These are phyloP conservation scores for Oligia fasciuncula DNA, from an alignment of 2,888 invertebrate genomes.

Conservation along the genomic window DNA sequence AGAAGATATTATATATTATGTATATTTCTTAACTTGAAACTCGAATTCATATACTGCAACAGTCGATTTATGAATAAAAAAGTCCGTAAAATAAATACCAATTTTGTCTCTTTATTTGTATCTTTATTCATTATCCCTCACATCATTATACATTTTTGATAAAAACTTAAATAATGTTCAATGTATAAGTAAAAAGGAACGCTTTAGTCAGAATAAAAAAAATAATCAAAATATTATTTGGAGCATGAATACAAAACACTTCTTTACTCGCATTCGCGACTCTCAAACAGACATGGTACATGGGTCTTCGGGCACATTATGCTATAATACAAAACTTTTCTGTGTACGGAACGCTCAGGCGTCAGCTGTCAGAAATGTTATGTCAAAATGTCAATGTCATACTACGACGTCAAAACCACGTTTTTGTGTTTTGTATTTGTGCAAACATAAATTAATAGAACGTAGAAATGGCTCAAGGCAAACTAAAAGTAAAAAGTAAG, in stretches of 20 bases:
- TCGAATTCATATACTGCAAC: conserved; percentile 89
- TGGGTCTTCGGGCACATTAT: background rate
- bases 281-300: background rate
- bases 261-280: background rate
- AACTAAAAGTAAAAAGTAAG: conserved; percentile 92
- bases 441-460: conserved; percentile 10
- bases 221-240: background rate
- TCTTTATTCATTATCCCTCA: conserved; percentile 61
- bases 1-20: conserved; percentile 90
- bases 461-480: conserved; percentile 92
- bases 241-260: background rate
- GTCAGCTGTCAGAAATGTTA: conserved; percentile 25
- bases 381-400: conserved; percentile 7
- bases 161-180: background rate
- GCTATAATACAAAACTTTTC: conserved; percentile 1
- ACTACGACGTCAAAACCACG: conserved; percentile 37
- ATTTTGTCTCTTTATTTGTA: conserved; percentile 69
- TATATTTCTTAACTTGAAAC: conserved; percentile 90
- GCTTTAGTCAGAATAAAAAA: background rate
- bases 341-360: conserved; percentile 11
- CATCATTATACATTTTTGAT: background rate
- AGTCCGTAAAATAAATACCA: conserved; percentile 79
- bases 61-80: conserved; percentile 89
- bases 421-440: conserved; percentile 30
- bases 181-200: background rate